A percentile compares a stretch with the other conserved stretches of the same genome.
Evolutionary conservation across 1,140 invertebrate genomes (phyloP).

Genomic region (Drosophila repleta): DNA sequence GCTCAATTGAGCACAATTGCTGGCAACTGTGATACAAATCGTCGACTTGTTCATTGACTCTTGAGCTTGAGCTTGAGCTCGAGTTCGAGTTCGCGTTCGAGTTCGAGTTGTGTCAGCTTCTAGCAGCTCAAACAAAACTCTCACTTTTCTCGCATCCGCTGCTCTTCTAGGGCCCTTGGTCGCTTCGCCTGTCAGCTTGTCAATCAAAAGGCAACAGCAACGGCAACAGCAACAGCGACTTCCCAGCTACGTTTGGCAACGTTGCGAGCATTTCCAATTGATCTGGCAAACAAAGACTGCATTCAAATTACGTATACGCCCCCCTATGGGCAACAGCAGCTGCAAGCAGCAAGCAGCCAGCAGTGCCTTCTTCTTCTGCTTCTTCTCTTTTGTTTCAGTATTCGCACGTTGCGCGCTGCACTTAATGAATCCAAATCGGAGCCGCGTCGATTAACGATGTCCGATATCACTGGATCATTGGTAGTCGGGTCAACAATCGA

Average conservation of each 20-base stretch:
- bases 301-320: constrained; percentile 53
- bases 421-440: constrained; percentile 35
- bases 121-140: constrained; percentile 37
- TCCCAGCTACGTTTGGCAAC: constrained; percentile 29
- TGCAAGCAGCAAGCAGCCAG: constrained; percentile 2
- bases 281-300: constrained; percentile 42
- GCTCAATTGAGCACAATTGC: constrained; percentile 37
- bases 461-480: constrained; percentile 60
- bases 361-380: not conserved
- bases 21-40: constrained; percentile 23
- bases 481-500: constrained; percentile 56
- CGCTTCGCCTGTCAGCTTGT: constrained; percentile 50
- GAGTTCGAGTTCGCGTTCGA: not conserved
- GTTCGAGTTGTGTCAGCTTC: constrained; percentile 29
- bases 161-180: constrained; percentile 27
- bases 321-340: not conserved
- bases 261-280: constrained; percentile 41
- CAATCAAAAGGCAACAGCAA: constrained; percentile 51
- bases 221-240: constrained; percentile 6
- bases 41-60: constrained; percentile 45
- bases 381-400: not conserved
- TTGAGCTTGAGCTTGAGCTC: constrained; percentile 25
- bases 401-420: constrained; percentile 35
- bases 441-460: constrained; percentile 2
- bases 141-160: constrained; percentile 39